Conservation (phyloP, 2,113 vertebrate genomes). For the Pachyramphus minor region DNA sequence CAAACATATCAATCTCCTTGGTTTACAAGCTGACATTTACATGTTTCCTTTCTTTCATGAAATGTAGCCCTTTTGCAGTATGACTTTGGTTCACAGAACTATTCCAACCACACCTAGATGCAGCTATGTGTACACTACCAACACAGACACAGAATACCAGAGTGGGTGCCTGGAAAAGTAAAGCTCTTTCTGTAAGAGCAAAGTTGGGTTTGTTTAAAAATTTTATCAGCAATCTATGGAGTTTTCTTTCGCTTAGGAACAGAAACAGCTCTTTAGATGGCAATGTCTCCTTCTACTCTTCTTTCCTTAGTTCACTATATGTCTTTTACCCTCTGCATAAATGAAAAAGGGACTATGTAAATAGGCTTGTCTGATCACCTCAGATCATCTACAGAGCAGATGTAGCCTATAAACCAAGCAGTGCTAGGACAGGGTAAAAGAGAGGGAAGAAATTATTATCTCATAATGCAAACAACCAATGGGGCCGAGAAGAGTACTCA, state of each 20-base stretch:
- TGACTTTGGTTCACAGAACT: not conserved
- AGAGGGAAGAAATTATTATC: not conserved
- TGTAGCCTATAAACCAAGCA: accelerated
- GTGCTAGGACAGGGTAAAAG: not conserved
- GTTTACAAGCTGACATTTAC: not conserved
- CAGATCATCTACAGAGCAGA: not conserved
- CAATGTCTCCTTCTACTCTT: not conserved
- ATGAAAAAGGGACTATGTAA: not conserved
- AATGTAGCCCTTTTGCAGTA: not conserved
- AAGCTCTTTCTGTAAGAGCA: not conserved
- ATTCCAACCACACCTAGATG: not conserved
- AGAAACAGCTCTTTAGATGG: not conserved
- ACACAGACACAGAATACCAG: not conserved
- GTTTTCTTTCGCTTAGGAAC: not conserved
- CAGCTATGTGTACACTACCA: not conserved
- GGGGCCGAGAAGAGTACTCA: not conserved
- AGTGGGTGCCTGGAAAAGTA: not conserved
- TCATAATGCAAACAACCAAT: not conserved
- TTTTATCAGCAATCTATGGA: not conserved
- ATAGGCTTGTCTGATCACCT: not conserved
- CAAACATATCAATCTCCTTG: not conserved
- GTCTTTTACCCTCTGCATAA: not conserved
- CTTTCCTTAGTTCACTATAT: not conserved
- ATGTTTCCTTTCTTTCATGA: not conserved
- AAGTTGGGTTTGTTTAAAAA: not conserved